Conservation (phyloP, 2,797 vertebrate genomes). For the Pangasius krempfi region DNA sequence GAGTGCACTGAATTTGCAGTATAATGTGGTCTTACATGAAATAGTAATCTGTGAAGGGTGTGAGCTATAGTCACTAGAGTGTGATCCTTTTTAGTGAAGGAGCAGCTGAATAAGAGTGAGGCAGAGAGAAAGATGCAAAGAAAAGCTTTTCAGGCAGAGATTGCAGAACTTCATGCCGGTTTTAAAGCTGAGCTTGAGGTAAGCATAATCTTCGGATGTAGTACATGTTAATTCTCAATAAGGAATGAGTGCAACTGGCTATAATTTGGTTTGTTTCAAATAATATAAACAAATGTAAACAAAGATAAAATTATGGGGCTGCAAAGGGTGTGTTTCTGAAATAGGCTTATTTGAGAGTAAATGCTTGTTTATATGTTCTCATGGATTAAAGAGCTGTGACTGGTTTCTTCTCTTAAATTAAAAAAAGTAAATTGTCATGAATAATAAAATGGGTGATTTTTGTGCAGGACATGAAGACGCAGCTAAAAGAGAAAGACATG, state of each 20-base stretch:
- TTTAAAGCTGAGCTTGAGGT: slow-evolving; percentile 5
- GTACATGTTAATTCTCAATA: background rate
- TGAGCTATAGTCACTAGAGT: background rate
- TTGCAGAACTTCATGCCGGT: background rate
- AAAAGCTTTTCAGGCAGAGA: slow-evolving; percentile 11
- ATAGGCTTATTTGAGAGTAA: background rate
- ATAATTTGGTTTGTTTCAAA: background rate
- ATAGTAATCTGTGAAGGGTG: background rate
- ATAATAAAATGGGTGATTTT: background rate
- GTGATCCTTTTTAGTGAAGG: slow-evolving; percentile 14
- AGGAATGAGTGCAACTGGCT: background rate
- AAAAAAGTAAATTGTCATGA: background rate
- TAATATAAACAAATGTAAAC: background rate
- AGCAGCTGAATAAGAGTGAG: slow-evolving; percentile 12
- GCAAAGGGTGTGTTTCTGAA: background rate
- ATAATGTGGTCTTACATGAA: background rate
- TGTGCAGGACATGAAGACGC: slow-evolving; percentile 5
- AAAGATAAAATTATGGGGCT: background rate
- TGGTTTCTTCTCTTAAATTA: background rate
- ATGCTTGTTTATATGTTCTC: background rate
- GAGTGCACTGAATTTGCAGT: background rate
- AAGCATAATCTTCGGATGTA: background rate
- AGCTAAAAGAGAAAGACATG: slow-evolving; percentile 9
- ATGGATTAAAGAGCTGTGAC: background rate
- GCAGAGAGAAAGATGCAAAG: background rate